A percentile compares a stretch with the other conserved stretches of the same genome.
These are phyloP conservation scores for Pseudomyrmex flavicornis DNA, from an alignment of 1,140 invertebrate genomes.

Conservation along the genomic window DNA sequence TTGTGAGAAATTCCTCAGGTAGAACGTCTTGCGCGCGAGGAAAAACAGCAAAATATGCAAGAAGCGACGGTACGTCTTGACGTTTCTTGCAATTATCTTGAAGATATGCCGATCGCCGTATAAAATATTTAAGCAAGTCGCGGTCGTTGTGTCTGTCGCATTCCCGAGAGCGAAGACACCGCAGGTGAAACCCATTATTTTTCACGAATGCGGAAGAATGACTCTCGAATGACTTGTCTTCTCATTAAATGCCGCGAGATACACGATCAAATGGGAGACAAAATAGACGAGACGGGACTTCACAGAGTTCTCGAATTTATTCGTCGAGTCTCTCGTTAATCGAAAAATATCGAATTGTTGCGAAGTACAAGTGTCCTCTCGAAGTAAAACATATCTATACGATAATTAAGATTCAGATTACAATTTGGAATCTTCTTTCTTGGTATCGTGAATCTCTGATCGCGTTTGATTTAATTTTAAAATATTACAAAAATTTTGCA, in stretches of 20 bases:
- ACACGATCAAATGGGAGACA: not conserved
- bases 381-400: too few relatives aligned
- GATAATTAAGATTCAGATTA: too few relatives aligned
- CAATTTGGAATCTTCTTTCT: too few relatives aligned
- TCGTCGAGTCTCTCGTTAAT: not conserved
- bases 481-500: too few relatives aligned
- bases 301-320: too few relatives aligned
- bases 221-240: not conserved
- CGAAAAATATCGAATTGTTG: too few relatives aligned
- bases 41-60: not conserved
- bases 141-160: constrained; percentile 51
- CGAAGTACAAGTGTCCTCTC: too few relatives aligned
- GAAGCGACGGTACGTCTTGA: not conserved
- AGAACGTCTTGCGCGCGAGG: not conserved
- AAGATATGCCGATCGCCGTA: constrained; percentile 37
- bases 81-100: constrained; percentile 6
- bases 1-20: constrained; percentile 7
- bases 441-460: too few relatives aligned
- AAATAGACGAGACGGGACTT: not conserved
- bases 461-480: too few relatives aligned
- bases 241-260: constrained; percentile 18
- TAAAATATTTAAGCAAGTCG: constrained; percentile 60
- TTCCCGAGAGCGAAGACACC: constrained; percentile 24
- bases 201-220: not conserved
- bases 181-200: not conserved